phyloP scores from a whole-genome alignment of 2,888 invertebrate species.

The Syrista parreyssii region DNA sequence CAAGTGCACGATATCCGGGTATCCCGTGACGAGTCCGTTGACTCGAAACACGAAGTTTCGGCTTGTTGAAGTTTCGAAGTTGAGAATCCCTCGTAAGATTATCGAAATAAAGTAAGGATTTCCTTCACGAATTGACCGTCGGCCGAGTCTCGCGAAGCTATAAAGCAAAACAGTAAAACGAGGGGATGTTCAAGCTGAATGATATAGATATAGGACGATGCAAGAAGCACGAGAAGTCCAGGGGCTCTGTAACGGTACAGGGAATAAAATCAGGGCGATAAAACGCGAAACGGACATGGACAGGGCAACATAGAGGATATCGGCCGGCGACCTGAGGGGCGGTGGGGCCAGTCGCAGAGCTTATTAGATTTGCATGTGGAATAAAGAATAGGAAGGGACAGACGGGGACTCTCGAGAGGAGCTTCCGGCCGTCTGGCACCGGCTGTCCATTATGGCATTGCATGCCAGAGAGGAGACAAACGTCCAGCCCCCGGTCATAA shows the following conservation, averaged over 20 bases:
- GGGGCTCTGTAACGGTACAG: not conserved
- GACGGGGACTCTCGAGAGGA: not conserved
- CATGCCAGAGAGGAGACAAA: not conserved
- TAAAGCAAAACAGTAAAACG: not conserved
- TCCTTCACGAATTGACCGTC: not conserved
- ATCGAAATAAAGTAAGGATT: not conserved
- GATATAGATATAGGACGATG: not conserved
- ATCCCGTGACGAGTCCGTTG: not conserved
- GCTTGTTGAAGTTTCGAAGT: too few relatives aligned
- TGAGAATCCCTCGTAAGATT: not conserved
- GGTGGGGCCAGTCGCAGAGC: not conserved
- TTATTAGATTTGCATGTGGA: constrained; percentile 9
- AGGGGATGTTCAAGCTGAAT: not conserved
- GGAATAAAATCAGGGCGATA: constrained; percentile 4
- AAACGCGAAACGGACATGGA: constrained; percentile 4
- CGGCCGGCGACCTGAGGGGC: not conserved
- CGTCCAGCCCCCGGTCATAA: not conserved
- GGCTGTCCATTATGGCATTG: not conserved
- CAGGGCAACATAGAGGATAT: not conserved
- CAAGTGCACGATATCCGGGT: too few relatives aligned
- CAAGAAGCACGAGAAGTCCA: not conserved
- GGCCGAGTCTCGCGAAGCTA: not conserved
- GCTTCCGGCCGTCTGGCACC: constrained; percentile 4
- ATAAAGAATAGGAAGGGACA: constrained; percentile 1
- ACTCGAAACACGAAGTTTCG: not conserved